Evolutionary conservation across 2,797 vertebrate genomes (phyloP).

Genomic region (Falco columbarius): DNA sequence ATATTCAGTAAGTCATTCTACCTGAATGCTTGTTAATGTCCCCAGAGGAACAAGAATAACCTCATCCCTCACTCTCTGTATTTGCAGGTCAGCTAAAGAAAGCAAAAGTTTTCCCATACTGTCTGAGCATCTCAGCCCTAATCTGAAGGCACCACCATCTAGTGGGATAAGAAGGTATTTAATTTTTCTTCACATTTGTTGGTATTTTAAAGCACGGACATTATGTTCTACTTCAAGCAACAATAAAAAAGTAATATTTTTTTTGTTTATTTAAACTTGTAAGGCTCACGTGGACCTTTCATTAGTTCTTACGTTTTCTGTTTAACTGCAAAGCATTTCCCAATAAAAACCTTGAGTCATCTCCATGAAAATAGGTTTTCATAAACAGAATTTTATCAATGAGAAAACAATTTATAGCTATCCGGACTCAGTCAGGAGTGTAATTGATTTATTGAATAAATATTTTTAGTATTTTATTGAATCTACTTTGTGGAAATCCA

Average conservation of each 20-base stretch:
- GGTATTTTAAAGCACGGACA: not conserved
- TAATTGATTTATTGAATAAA: constrained; percentile 42
- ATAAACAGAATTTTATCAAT: constrained; percentile 45
- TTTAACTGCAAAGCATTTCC: constrained; percentile 24
- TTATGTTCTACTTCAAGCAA: not conserved
- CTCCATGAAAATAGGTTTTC: constrained; percentile 32
- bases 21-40: not conserved
- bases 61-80: not conserved
- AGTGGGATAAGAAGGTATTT: constrained; percentile 70
- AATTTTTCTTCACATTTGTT: constrained; percentile 28
- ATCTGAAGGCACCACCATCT: constrained; percentile 69
- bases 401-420: constrained; percentile 14
- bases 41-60: not conserved
- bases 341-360: not conserved
- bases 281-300: not conserved
- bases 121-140: constrained; percentile 14
- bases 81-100: constrained; percentile 33
- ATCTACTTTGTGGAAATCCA: constrained; percentile 32
- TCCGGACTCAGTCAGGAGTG: not conserved
- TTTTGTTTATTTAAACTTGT: not conserved
- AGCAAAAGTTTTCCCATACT: constrained; percentile 5
- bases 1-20: not conserved
- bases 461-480: constrained; percentile 43
- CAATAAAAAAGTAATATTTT: not conserved
- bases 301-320: not conserved